These are phyloP conservation scores for Standfussiana lucernea DNA, from an alignment of 2,888 invertebrate species.

Conservation along the genomic window DNA sequence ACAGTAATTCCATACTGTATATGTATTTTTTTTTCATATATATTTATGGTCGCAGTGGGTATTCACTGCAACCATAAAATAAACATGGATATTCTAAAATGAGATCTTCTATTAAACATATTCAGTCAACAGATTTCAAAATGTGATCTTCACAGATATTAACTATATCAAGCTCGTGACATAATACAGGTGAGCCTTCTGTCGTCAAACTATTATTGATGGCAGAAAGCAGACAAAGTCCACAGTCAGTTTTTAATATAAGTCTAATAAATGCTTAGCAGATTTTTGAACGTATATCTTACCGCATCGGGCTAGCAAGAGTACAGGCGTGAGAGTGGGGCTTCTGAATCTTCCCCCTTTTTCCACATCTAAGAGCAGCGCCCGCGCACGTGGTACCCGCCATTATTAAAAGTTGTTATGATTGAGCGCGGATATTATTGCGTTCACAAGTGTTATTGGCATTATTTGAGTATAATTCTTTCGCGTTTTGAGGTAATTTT, in stretches of 20 bases:
- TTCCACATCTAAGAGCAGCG: background rate
- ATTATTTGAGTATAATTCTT: constrained; percentile 50
- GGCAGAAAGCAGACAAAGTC: background rate
- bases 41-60: too few relatives aligned
- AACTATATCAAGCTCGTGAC: background rate
- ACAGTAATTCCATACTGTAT: too few relatives aligned
- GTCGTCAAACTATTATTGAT: background rate
- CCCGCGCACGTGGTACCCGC: constrained; percentile 32
- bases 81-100: background rate
- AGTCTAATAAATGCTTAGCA: background rate
- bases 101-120: background rate
- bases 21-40: too few relatives aligned
- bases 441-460: constrained; percentile 44
- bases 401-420: constrained; percentile 58
- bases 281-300: background rate
- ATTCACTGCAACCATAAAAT: background rate
- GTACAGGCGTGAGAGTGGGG: background rate
- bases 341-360: constrained; percentile 33
- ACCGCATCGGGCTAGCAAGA: background rate
- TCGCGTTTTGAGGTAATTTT: constrained; percentile 31
- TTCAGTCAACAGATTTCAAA: background rate
- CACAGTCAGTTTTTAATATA: background rate
- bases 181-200: background rate
- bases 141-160: background rate
- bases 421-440: constrained; percentile 57